phyloP scores from a whole-genome alignment of 2,888 invertebrate genomes.

The Drosophila acutilabella region DNA sequence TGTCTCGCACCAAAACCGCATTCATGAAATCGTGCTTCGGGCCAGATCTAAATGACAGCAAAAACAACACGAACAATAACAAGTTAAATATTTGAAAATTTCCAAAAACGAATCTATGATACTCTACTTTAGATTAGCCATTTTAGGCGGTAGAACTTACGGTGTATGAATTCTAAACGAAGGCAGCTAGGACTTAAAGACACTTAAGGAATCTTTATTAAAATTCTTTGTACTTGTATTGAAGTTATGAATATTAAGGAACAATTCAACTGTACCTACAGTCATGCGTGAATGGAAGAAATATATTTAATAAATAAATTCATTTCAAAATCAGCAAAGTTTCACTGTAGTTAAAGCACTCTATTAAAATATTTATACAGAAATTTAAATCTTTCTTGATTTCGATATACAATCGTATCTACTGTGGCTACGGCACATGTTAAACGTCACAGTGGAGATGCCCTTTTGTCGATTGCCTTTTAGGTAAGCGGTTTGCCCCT shows the following conservation, averaged over 20 bases:
- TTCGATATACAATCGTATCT: neutral
- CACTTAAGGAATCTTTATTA: too few species aligned
- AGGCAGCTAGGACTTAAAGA: too few species aligned
- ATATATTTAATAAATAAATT: too few species aligned
- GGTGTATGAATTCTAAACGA: too few species aligned
- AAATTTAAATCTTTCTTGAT: too few species aligned
- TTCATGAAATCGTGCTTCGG: slow-evolving; percentile 46
- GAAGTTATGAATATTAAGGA: too few species aligned
- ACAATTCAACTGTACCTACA: too few species aligned
- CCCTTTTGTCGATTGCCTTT: neutral
- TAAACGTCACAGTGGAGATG: neutral
- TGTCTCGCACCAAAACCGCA: slow-evolving; percentile 49
- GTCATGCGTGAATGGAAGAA: too few species aligned
- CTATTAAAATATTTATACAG: too few species aligned
- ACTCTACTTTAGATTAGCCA: slow-evolving; percentile 1
- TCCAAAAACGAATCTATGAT: slow-evolving; percentile 9
- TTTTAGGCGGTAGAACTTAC: neutral
- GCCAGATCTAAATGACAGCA: slow-evolving; percentile 32
- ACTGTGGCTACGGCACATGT: slow-evolving; percentile 4
- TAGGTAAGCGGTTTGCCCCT: slow-evolving; percentile 15
- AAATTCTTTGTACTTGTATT: too few species aligned
- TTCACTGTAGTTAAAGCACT: too few species aligned
- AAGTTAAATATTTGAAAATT: neutral
- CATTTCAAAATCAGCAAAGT: neutral
- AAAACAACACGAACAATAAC: slow-evolving; percentile 15